Base-by-base conservation (phyloP, 2,797 vertebrate genomes). In the Rhinatrema bivittatum region DNA sequence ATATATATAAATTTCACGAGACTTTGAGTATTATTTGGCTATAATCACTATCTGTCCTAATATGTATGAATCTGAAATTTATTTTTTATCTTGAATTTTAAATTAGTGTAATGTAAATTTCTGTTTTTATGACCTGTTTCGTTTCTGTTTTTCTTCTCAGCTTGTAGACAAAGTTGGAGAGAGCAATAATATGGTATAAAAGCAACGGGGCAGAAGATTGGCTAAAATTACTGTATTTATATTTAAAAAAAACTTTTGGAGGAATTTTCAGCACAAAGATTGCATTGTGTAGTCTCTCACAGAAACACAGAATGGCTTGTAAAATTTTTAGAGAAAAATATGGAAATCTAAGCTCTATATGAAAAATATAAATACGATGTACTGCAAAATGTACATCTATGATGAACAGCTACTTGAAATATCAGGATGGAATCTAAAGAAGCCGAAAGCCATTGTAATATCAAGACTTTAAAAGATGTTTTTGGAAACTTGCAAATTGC, bases 131-230 rank as follows among this genome's bases (percentile, higher is more conserved):
- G 31, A 1, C 14, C 1, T 16, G 9, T 20, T 21, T 21, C 38
- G 52, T 23, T 56, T 42, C 62, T 27, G 39, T 25, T 51, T 64
- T 46, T 56, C 60, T 20, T 71, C 32, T 27, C 45, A 98, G 94
- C 92, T 90, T 49, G 91, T 89, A 84, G 94, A 97, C 84, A 90
- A 87, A 85, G 86, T 70, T 64, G 86, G 89, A 56, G 94, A 97
- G 73, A 93, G 93, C 86, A 96, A 90, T 91, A 94, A 86, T 62
- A 97, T 98, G 94, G 94, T 98, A 85, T 97, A 93, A 88, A 79
- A 71, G 42, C 56, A 44, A 80, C 73, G 65, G 46, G 51, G 60
- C 46, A 37, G 76, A 78, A 79, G 74, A 75, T 70, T 81, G 65
- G 36, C 78, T 68, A 52, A 74, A 63, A 49, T 62, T 65, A 63